phyloP scores from a whole-genome alignment of 1,140 invertebrate genomes.

The Asbolus verrucosus region DNA sequence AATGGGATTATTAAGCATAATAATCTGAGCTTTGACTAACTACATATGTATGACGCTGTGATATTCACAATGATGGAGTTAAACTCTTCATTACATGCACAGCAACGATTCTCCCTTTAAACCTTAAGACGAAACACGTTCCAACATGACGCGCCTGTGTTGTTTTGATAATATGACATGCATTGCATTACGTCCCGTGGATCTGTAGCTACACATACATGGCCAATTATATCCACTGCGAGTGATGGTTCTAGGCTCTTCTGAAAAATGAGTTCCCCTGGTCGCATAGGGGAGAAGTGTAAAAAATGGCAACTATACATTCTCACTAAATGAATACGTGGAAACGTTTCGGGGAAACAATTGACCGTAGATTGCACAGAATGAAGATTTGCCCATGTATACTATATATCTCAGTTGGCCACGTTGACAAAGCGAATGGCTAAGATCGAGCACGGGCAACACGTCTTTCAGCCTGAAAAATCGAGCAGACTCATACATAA shows the following conservation, averaged over 20 bases:
- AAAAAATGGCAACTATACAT: conserved; percentile 31
- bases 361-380: conserved; percentile 22
- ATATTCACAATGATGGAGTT: conserved; percentile 43
- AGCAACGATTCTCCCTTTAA: conserved; percentile 34
- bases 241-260: conserved; percentile 17
- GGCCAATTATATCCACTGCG: conserved; percentile 24
- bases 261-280: conserved; percentile 30
- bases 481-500: conserved; percentile 46
- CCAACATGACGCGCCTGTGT: conserved; percentile 32
- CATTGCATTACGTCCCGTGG: conserved; percentile 6
- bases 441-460: conserved; percentile 31
- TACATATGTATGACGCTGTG: conserved; percentile 44
- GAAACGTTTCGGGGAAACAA: conserved; percentile 17
- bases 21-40: conserved; percentile 40
- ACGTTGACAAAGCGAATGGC: conserved; percentile 31
- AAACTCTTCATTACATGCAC: conserved; percentile 42
- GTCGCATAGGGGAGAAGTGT: conserved; percentile 5
- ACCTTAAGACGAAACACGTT: conserved; percentile 38
- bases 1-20: conserved; percentile 45
- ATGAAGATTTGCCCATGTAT: conserved; percentile 26
- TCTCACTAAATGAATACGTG: conserved; percentile 28
- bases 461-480: conserved; percentile 38
- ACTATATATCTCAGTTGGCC: conserved; percentile 30
- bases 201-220: neutral
- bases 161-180: conserved; percentile 30